Percentiles rank a stretch among this genome's conserved stretches.
Conservation (phyloP, 2,113 vertebrate genomes). For the Lepus europaeus region DNA sequence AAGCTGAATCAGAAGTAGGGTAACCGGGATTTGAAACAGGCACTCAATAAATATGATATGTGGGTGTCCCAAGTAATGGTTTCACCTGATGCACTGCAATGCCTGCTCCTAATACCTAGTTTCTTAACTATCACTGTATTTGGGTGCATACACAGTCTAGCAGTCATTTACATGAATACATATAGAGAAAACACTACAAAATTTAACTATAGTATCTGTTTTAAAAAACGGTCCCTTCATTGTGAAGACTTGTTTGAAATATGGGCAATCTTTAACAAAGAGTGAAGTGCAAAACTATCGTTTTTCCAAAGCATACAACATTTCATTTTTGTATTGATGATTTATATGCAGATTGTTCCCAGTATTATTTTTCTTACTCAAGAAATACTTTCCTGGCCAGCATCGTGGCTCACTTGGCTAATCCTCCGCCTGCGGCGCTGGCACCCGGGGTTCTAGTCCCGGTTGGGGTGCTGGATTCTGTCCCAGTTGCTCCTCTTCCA, state of each 20-base stretch:
- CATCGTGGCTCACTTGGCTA: too few relatives aligned
- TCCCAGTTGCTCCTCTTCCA: too few relatives aligned
- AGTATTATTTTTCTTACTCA: not conserved
- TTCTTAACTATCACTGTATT: not conserved
- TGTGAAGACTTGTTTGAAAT: conserved; percentile 25
- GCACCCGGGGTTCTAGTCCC: too few relatives aligned
- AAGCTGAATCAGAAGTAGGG: too few relatives aligned
- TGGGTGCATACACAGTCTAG: not conserved
- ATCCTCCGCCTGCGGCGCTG: too few relatives aligned
- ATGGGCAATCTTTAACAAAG: not conserved
- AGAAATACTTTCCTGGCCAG: not conserved
- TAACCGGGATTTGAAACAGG: too few relatives aligned
- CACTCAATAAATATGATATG: too few relatives aligned
- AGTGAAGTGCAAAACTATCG: not conserved
- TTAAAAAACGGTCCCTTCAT: not conserved
- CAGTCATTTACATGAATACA: not conserved
- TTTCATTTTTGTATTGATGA: conserved; percentile 8
- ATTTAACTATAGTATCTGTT: not conserved
- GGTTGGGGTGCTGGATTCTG: too few relatives aligned
- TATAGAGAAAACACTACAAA: not conserved
- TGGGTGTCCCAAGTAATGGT: too few relatives aligned
- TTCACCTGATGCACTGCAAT: too few relatives aligned
- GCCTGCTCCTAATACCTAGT: not conserved
- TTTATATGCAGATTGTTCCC: not conserved
- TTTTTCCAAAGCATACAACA: not conserved